Evolutionary conservation across 1,140 invertebrate genomes (phyloP).

Genomic region (Drosophila ogumai): DNA sequence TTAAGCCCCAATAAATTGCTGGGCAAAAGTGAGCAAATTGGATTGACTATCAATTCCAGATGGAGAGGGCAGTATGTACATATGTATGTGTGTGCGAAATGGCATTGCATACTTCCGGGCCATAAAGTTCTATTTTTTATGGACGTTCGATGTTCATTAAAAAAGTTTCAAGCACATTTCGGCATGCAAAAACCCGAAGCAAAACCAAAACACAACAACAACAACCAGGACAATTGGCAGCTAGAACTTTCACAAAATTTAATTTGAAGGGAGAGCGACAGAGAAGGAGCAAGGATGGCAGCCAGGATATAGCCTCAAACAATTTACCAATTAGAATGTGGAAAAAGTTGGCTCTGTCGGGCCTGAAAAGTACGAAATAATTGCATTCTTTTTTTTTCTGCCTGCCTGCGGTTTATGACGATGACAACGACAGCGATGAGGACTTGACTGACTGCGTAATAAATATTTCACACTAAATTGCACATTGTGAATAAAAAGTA

Average conservation of each 20-base stretch:
- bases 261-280: conserved; percentile 36
- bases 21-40: conserved; percentile 22
- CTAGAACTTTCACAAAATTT: conserved; percentile 51
- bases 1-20: conserved; percentile 26
- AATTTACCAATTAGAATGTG: conserved; percentile 69
- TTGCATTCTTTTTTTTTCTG: conserved; percentile 39
- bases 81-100: conserved; percentile 9
- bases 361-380: conserved; percentile 56
- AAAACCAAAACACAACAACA: conserved; percentile 20
- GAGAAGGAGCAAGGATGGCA: conserved; percentile 16
- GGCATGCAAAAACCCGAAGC: conserved; percentile 23
- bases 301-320: conserved; percentile 31
- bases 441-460: conserved; percentile 34
- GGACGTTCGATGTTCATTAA: conserved; percentile 59
- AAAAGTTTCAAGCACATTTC: conserved; percentile 59
- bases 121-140: conserved; percentile 30
- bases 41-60: conserved; percentile 13
- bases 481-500: conserved; percentile 30
- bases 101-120: conserved; percentile 31
- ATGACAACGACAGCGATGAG: conserved; percentile 7
- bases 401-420: conserved; percentile 46
- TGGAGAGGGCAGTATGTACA: not conserved
- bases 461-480: conserved; percentile 68
- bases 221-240: conserved; percentile 33
- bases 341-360: conserved; percentile 28